Base-by-base conservation (phyloP, 2,888 invertebrate genomes). In the Drosophila meridionalis region DNA sequence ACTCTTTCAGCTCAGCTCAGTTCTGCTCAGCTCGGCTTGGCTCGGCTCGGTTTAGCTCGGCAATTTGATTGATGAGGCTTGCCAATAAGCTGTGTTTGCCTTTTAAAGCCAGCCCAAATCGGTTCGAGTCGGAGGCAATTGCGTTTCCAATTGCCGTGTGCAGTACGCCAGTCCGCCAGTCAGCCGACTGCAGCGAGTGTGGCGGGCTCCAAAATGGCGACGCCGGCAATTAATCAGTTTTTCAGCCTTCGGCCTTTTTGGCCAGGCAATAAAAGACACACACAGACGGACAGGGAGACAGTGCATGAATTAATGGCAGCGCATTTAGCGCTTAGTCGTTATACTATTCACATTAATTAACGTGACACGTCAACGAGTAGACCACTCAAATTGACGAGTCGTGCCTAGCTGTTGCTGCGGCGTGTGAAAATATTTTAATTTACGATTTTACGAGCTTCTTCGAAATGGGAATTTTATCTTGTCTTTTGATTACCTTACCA, bases 191-290 rank as follows among this genome's bases (percentile, higher is more conserved):
- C 61, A 47, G 55, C 62, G 70, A 76, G 50, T 70, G 55, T 14
- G 11, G 28, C 38, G 53, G 28, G 42, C 34, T 61, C 58, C 63
- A 74, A 78, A 73, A 78, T 68, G 74, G 68, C 59, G 52, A 56
- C 60, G 48, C 38, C 45, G 55, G 48, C 87, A 84, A 83, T 83
- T 81, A 82, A 81, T 82, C 84, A 87, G 64, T 69, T 60, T 67
- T 86, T 60, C 57, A 69, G 62, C 72, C 67, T 76, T 60, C 34
- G 30, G 43, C 56, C 69, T 76, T 68, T 50, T 30, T 36, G 53
- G 73, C 47, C 58, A n/a, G 65, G 42, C 64, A 42, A 84, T 81
- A 84, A 78, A 82, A 78, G 28, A 64, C 38, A 11, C 30, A 62
- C 50, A 60, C 14, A 53, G 9, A 38, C 2, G 12, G 7, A 20